phyloP scores from a whole-genome alignment of 2,888 invertebrate genomes.

The Apamea monoglypha region DNA sequence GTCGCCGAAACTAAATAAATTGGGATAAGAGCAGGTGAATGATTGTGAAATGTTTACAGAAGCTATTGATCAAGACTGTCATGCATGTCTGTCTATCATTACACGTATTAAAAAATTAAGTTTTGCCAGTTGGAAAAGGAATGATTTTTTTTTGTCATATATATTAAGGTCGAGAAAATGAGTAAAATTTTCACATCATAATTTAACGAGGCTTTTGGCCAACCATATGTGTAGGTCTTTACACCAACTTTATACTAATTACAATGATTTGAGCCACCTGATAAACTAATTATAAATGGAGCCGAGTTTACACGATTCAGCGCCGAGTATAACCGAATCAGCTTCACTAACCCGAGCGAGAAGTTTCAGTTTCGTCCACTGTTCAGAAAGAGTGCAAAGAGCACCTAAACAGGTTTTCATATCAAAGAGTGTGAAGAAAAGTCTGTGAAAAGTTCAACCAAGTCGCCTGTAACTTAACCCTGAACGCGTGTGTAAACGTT shows the following conservation, averaged over 20 bases:
- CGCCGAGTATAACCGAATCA: too few relatives aligned
- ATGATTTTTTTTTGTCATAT: too few relatives aligned
- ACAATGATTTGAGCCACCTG: neutral
- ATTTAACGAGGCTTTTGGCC: neutral
- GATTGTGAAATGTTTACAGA: neutral
- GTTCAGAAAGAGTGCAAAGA: too few relatives aligned
- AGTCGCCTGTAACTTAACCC: constrained; percentile 55
- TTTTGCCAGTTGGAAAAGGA: neutral
- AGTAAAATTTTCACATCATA: neutral
- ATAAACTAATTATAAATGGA: too few relatives aligned
- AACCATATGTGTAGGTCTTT: neutral
- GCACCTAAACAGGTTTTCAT: neutral
- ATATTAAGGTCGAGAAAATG: neutral
- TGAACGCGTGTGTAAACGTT: constrained; percentile 69
- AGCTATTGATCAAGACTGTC: neutral
- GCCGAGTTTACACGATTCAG: too few relatives aligned
- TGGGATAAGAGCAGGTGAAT: too few relatives aligned
- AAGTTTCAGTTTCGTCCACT: neutral
- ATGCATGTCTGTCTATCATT: neutral
- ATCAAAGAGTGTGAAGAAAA: neutral
- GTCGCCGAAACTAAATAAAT: too few relatives aligned
- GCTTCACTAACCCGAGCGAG: neutral
- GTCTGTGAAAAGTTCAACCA: neutral
- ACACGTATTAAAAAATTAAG: neutral
- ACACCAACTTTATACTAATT: neutral